Conservation (phyloP, 2,113 vertebrate species). For the Polyodon spathula region DNA sequence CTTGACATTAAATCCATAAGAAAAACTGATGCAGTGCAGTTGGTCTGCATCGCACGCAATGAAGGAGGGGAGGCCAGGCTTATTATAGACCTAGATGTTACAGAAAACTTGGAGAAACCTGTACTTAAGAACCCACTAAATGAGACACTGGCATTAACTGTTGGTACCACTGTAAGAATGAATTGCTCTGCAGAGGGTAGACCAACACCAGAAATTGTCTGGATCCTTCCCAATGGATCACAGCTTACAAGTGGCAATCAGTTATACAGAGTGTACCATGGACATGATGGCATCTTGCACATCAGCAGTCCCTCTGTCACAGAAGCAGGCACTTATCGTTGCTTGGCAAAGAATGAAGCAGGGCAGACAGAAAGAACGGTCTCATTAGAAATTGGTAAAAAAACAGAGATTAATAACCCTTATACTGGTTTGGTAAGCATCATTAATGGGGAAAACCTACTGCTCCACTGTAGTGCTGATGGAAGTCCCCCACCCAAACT, state of each 20-base stretch:
- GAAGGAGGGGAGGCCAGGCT: conserved; percentile 76
- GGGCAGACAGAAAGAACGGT: conserved; percentile 62
- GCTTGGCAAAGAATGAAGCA: conserved; percentile 56
- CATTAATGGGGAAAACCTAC: conserved; percentile 66
- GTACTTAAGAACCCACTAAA: conserved; percentile 42
- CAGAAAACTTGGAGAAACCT: conserved; percentile 46
- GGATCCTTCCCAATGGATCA: conserved; percentile 76
- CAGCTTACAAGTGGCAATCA: conserved; percentile 52
- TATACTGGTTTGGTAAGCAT: conserved; percentile 65
- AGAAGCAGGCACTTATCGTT: conserved; percentile 75
- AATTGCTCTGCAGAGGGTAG: conserved; percentile 68
- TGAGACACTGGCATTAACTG: conserved; percentile 55
- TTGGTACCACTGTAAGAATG: conserved; percentile 66
- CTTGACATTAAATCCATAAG: conserved; percentile 65
- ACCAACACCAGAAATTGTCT: conserved; percentile 48
- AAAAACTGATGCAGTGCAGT: conserved; percentile 57
- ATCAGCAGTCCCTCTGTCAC: conserved; percentile 56
- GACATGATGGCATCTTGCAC: conserved; percentile 60
- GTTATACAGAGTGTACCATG: conserved; percentile 62
- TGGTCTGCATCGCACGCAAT: conserved; percentile 71
- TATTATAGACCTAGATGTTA: conserved; percentile 61
- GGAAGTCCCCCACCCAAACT: conserved; percentile 32
- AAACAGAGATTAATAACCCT: conserved; percentile 56
- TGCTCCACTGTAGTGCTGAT: conserved; percentile 62
- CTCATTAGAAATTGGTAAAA: conserved; percentile 57